Evolutionary conservation across 2,797 vertebrate genomes (phyloP), one percentile per base, ranked within the genome.

Genomic region (Delichon dasypus): DNA sequence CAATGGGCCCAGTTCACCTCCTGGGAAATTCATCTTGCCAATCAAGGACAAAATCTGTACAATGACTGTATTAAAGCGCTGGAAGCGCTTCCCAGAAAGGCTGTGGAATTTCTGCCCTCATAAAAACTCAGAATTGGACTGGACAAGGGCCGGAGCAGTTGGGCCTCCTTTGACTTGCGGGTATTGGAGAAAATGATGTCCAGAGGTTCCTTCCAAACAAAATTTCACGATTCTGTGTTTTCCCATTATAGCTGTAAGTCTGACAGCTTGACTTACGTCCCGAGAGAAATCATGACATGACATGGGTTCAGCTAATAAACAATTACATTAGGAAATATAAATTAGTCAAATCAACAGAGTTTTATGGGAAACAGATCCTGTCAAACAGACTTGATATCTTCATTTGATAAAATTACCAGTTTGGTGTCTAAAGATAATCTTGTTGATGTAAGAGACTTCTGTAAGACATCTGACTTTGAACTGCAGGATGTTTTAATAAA

Each of bases 401-500:
- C 62, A 94, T 96, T 96, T 88, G 85, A 95, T 94, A 90, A 91
- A 95, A 94, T 90, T 94, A 86, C 47, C 62, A 84, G 30, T 88
- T 94, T 91, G 54, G 80, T 94, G 85, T 79, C 88, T 94, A 84
- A 95, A 91, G 95, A 93, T 88, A 94, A 94, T 94, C 85, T 66
- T 89, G 72, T 79, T 91, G 85, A 86, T 91, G 66, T 88, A 91
- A 91, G 36, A 94, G 82, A 95, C 93, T 96, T 96, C 93, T 96
- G 89, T 93, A 86, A 93, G 51, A 70, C 82, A 90, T 91, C 80
- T 94, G 91, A 93, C 77, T 94, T 95, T 94, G 57, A 79, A 82
- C 70, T 85, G 36, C 94, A 96, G 82, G 76, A 94, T 94, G 93
- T 96, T 96, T 95, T 94, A 95, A 96, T 96, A 96, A 96, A 84